These are phyloP conservation scores for Scaeva pyrastri DNA, from an alignment of 2,888 invertebrate species.

Conservation along the genomic window DNA sequence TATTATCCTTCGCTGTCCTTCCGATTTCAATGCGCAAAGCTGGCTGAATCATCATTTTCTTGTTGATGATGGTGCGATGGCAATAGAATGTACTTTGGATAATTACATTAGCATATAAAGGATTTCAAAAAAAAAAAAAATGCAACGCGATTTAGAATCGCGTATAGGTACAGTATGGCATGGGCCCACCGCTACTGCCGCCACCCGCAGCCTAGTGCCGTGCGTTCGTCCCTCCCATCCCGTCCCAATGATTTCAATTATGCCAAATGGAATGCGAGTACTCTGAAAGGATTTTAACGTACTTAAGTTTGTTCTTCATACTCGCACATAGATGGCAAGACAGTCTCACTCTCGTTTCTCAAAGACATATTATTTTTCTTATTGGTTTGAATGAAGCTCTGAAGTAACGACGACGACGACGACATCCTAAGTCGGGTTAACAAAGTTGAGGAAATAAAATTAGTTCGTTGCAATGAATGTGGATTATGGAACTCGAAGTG, in stretches of 20 bases:
- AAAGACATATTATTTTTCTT: not conserved
- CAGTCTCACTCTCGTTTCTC: slow-evolving; percentile 25
- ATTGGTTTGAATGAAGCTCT: not conserved
- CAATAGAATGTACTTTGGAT: slow-evolving; percentile 75
- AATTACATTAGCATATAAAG: slow-evolving; percentile 76
- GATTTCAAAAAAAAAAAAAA: slow-evolving; percentile 55
- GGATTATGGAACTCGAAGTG: slow-evolving; percentile 35
- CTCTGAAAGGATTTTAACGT: slow-evolving; percentile 72
- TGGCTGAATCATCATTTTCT: slow-evolving; percentile 32
- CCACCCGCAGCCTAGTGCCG: too few species aligned
- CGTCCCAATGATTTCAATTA: slow-evolving; percentile 70
- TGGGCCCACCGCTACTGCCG: too few species aligned
- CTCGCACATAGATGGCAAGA: not conserved
- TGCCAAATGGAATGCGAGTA: slow-evolving; percentile 66
- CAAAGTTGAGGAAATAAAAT: slow-evolving; percentile 39
- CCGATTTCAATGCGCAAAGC: slow-evolving; percentile 22
- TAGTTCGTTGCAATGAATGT: slow-evolving; percentile 36
- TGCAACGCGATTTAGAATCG: slow-evolving; percentile 74
- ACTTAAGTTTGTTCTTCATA: slow-evolving; percentile 46
- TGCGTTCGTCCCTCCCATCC: not conserved
- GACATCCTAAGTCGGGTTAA: slow-evolving; percentile 33
- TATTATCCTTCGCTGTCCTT: slow-evolving; percentile 72
- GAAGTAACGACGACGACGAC: not conserved
- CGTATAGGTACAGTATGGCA: slow-evolving; percentile 29
- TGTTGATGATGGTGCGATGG: slow-evolving; percentile 42